Evolutionary conservation across 2,888 invertebrate genomes (phyloP), one percentile per base, ranked within the genome.

Genomic region (Agrotis clavis): DNA sequence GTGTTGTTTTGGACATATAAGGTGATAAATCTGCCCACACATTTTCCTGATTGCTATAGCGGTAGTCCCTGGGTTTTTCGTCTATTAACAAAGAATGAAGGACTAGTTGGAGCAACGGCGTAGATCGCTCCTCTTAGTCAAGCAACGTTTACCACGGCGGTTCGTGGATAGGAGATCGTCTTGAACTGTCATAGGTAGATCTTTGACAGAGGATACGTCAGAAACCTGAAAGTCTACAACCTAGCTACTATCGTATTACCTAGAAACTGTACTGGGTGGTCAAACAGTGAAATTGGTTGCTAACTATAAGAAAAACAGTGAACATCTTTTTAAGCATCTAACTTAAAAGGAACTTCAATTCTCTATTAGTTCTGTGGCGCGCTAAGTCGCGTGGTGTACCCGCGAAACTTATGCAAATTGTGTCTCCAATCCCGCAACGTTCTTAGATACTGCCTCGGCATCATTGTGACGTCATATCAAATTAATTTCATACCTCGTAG

Each of bases 361-460:
- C 54, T 47, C 54, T 67, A 21, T 71, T n/a, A 64, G 79, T 54
- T 83, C 79, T 35, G 25, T 48, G 74, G 48, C 61, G 9, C 56
- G 50, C 59, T 51, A 67, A 51, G 67, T 25, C 67, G 63, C 41
- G 30, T 60, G 48, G 67, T 66, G 50, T 84, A 83, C 84, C 83
- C 87, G 88, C 84, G 81, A 88, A 90, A 90, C 86, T 90, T 92
- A 92, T 92, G 92, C 87, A 90, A 92, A 92, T 92, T 83, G 83
- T 41, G 83, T 75, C 81, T 84, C 83, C 84, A 87, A 87, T 87
- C 88, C 87, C 85, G 81, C 78, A 80, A 83, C 35, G 64, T 61
- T 66, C 84, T 87, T 87, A 87, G 56, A 30, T 35, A 51, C 88
- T 85, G 84, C 83, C 82, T 80, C 75, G 81, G 82, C 83, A 84